phyloP scores from a whole-genome alignment of 2,797 vertebrate genomes.

The Chloroceryle amazona region DNA sequence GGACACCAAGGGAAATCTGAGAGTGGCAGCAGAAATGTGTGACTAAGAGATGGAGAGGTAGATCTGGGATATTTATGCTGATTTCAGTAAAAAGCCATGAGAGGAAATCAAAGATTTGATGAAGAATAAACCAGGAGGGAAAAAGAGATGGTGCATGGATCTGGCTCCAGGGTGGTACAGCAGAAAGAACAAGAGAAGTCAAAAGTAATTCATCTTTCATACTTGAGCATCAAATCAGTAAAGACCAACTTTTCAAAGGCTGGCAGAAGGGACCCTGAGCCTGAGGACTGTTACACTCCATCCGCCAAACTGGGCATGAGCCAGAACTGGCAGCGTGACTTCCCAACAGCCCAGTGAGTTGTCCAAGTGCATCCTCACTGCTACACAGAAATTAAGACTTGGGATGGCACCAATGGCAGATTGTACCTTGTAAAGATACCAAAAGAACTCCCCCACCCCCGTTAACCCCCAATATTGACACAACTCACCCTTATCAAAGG shows the following conservation, averaged over 20 bases:
- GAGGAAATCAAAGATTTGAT: not conserved
- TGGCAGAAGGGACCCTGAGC: not conserved
- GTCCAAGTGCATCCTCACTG: not conserved
- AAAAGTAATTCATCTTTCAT: not conserved
- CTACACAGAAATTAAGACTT: not conserved
- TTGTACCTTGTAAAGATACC: not conserved
- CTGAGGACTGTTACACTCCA: not conserved
- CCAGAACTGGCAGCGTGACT: not conserved
- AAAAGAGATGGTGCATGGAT: not conserved
- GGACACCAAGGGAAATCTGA: not conserved
- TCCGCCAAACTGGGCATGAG: not conserved
- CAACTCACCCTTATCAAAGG: not conserved
- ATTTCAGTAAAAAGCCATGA: not conserved
- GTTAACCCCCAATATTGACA: not conserved
- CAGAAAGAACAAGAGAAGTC: not conserved
- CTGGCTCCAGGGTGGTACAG: not conserved
- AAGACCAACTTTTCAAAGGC: not conserved
- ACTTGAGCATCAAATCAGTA: not conserved
- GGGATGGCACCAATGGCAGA: not conserved
- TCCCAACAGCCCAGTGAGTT: not conserved
- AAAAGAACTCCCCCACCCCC: not conserved
- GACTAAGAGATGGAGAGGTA: not conserved
- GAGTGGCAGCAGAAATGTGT: not conserved
- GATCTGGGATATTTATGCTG: not conserved
- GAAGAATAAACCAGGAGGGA: not conserved